These are phyloP conservation scores for Caenorhabditis remanei DNA, from an alignment of 1,140 invertebrate genomes.

Conservation along the genomic window DNA sequence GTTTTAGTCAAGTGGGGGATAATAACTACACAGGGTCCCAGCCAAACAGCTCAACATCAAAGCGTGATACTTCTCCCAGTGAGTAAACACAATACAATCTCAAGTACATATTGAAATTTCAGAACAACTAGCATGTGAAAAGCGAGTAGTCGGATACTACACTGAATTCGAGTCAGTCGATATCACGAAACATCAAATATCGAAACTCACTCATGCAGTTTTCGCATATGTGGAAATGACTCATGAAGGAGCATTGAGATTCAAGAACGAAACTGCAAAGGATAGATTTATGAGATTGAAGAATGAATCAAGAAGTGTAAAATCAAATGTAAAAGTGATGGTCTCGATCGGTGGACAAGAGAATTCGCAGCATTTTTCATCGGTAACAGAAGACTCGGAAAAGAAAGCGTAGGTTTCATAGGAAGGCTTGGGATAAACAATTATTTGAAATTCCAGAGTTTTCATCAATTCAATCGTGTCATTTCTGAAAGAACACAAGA, in stretches of 20 bases:
- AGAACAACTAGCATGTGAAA: neutral
- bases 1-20: neutral
- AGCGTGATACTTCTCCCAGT: no score
- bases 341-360: neutral
- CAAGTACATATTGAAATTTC: neutral
- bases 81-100: no score
- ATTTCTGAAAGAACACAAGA: neutral
- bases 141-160: constrained; percentile 4
- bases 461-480: neutral
- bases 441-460: neutral
- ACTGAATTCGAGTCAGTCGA: neutral
- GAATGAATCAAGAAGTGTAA: neutral
- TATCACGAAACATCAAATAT: neutral
- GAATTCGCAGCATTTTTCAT: neutral
- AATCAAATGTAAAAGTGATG: neutral
- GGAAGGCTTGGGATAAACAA: neutral
- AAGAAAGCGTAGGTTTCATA: neutral
- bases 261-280: neutral
- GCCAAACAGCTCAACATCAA: neutral
- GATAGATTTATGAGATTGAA: neutral
- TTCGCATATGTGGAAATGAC: constrained; percentile 7
- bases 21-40: neutral
- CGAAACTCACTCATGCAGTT: neutral
- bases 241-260: neutral
- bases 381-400: neutral